Conservation (phyloP, 1,140 invertebrate species). For the Lucilia sericata region DNA sequence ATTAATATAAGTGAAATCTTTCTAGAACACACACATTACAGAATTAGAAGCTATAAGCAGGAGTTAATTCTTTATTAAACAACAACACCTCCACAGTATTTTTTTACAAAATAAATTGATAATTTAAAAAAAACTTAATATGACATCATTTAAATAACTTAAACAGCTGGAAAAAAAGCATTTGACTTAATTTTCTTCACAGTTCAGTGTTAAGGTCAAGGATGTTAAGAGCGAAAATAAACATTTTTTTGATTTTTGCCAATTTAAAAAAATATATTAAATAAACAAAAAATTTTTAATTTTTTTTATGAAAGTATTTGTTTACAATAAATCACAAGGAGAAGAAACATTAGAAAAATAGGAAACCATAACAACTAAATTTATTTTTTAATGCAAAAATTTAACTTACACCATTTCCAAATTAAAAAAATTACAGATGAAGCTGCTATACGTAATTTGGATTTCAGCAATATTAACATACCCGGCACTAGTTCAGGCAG, state of each 20-base stretch:
- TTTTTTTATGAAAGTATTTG: not conserved
- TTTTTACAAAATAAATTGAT: too few relatives aligned
- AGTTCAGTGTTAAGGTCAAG: not conserved
- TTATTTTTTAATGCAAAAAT: not conserved
- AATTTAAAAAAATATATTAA: not conserved
- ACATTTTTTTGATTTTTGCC: not conserved
- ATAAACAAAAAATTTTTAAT: not conserved
- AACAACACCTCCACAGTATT: too few relatives aligned
- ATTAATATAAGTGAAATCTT: too few relatives aligned
- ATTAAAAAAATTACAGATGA: constrained; percentile 38
- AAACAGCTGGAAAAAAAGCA: not conserved
- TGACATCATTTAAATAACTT: not conserved
- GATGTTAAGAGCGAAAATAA: not conserved
- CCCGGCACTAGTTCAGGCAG: constrained; percentile 71
- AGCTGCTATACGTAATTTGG: constrained; percentile 69
- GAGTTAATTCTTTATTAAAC: too few relatives aligned
- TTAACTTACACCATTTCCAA: not conserved
- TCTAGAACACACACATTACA: too few relatives aligned
- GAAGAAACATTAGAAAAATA: too few relatives aligned
- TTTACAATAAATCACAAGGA: not conserved
- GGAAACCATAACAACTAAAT: not conserved
- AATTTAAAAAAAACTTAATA: not conserved
- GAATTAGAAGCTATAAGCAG: too few relatives aligned
- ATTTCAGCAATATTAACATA: constrained; percentile 88
- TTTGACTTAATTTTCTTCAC: not conserved